These are phyloP conservation scores for Magallana ariakensis DNA, from an alignment of 1,140 invertebrate genomes.

Conservation along the genomic window DNA sequence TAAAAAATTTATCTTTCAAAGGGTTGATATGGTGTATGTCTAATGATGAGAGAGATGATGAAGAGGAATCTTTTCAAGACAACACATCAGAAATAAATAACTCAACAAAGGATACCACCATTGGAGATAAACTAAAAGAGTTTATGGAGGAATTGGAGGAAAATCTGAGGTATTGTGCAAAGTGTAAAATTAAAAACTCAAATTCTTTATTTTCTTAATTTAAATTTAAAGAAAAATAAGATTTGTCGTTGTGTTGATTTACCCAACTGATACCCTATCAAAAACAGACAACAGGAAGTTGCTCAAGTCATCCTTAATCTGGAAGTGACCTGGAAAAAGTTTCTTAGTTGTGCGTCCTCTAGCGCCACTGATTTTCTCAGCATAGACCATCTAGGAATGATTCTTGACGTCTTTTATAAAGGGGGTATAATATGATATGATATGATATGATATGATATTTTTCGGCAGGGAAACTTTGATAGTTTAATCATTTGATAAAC, in stretches of 20 bases:
- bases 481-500: too few relatives aligned
- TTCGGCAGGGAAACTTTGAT: too few relatives aligned
- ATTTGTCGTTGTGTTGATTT: too few relatives aligned
- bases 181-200: too few relatives aligned
- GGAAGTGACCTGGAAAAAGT: conserved; percentile 17
- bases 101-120: neutral
- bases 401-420: conserved; percentile 3
- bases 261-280: too few relatives aligned
- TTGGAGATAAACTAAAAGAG: neutral
- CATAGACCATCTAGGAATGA: conserved; percentile 43
- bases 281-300: neutral
- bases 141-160: conserved; percentile 4
- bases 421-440: neutral
- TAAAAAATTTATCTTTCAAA: neutral
- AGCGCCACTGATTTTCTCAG: conserved; percentile 42
- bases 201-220: too few relatives aligned
- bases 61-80: neutral
- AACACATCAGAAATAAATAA: neutral
- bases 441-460: too few relatives aligned
- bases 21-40: neutral
- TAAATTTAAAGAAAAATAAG: too few relatives aligned
- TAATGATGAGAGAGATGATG: neutral
- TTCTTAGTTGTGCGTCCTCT: conserved; percentile 34
- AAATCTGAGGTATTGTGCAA: neutral
- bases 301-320: conserved; percentile 13